Evolutionary conservation across 2,888 invertebrate species (phyloP).

Genomic region (Drosophila gaucha): DNA sequence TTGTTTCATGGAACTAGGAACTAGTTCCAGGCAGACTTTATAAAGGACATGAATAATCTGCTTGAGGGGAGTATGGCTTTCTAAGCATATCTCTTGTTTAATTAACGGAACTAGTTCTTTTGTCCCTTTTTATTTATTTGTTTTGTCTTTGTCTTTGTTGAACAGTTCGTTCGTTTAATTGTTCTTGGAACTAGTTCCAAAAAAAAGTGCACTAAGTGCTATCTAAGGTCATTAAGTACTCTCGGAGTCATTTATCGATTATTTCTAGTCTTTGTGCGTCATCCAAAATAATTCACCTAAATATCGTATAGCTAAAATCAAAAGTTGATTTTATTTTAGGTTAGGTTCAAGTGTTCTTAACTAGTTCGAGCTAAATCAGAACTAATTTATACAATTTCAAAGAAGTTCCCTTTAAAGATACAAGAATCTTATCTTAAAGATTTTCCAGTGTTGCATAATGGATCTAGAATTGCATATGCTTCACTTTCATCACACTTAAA

Average conservation of each 20-base stretch:
- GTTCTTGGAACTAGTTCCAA: not conserved
- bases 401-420: not conserved
- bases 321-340: too few relatives aligned
- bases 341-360: not conserved
- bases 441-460: conserved; percentile 1
- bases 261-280: too few relatives aligned
- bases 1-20: not conserved
- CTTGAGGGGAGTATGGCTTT: too few relatives aligned
- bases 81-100: too few relatives aligned
- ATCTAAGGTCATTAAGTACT: too few relatives aligned
- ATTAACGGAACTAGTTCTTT: not conserved
- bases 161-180: too few relatives aligned
- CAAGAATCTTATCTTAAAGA: not conserved
- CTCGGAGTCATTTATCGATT: too few relatives aligned
- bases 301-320: not conserved
- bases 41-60: too few relatives aligned
- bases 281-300: too few relatives aligned
- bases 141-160: too few relatives aligned
- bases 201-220: too few relatives aligned
- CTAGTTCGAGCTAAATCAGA: not conserved
- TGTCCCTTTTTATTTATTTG: too few relatives aligned
- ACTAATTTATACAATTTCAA: not conserved
- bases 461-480: not conserved
- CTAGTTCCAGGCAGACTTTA: not conserved
- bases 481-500: not conserved